These are phyloP conservation scores for Chauna torquata DNA, from an alignment of 2,113 vertebrate genomes.

Conservation along the genomic window DNA sequence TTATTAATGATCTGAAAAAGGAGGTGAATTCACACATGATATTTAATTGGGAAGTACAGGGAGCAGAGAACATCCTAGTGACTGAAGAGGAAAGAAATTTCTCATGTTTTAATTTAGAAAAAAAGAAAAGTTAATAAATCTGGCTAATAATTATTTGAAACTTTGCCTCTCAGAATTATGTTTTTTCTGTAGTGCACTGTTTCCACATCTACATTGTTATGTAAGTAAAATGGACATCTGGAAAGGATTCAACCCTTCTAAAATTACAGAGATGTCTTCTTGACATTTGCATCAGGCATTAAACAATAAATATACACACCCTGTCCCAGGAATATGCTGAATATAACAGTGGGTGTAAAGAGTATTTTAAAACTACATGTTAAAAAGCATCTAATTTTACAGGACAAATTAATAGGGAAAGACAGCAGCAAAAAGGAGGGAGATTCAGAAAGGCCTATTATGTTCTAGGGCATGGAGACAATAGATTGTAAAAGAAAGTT, in stretches of 20 bases:
- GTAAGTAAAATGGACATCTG: not conserved
- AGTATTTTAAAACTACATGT: not conserved
- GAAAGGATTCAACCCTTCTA: not conserved
- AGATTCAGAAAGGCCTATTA: not conserved
- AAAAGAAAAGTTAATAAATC: not conserved
- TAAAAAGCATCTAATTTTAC: not conserved
- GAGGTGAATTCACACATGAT: conserved; percentile 32
- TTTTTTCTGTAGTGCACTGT: not conserved
- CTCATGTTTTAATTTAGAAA: not conserved
- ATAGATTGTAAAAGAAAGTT: not conserved
- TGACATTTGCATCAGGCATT: not conserved
- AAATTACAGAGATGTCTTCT: not conserved
- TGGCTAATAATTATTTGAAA: not conserved
- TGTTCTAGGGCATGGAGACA: not conserved
- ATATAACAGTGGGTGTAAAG: not conserved
- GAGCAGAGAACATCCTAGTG: not conserved
- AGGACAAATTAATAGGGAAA: not conserved
- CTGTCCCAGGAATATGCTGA: not conserved
- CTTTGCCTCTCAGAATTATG: not conserved
- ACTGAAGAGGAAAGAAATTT: not conserved
- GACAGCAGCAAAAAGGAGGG: not conserved
- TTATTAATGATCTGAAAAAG: conserved; percentile 61
- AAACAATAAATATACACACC: not conserved
- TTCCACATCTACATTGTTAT: not conserved
- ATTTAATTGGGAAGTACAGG: conserved; percentile 20